Percentiles rank a stretch among this genome's conserved stretches.
These are phyloP conservation scores for Bufo gargarizans DNA, from an alignment of 2,113 vertebrate genomes.

Conservation along the genomic window DNA sequence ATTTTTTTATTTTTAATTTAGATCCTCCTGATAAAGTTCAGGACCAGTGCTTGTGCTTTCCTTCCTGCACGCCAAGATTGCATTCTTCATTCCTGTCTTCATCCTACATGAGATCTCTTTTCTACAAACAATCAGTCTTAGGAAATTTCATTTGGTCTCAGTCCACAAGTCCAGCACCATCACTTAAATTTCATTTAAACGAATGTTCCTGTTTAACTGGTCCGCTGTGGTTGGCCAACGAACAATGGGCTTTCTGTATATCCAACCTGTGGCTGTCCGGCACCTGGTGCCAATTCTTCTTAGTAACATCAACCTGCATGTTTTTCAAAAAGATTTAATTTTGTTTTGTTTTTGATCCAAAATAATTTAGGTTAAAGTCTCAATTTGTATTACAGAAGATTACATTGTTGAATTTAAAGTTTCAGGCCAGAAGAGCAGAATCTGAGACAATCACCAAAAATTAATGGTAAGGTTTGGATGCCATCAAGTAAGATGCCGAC, in stretches of 20 bases:
- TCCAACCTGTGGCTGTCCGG: neutral
- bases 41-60: neutral
- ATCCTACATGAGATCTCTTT: neutral
- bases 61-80: neutral
- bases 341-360: neutral
- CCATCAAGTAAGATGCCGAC: too few species aligned
- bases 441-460: too few species aligned
- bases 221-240: neutral
- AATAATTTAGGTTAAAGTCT: neutral
- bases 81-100: neutral
- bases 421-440: too few species aligned
- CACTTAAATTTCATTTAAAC: neutral
- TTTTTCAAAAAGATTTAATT: neutral
- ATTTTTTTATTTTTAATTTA: conserved; percentile 5
- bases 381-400: neutral
- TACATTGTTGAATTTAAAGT: too few species aligned
- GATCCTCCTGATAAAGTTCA: conserved; percentile 1
- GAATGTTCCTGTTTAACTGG: conserved; percentile 26
- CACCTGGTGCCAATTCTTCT: neutral
- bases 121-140: neutral
- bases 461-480: too few species aligned
- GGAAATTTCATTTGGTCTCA: neutral
- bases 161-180: neutral
- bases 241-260: conserved; percentile 22
- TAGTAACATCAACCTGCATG: neutral